Evolutionary conservation across 2,888 invertebrate genomes (phyloP).

Genomic region (Macrophya alboannulata): DNA sequence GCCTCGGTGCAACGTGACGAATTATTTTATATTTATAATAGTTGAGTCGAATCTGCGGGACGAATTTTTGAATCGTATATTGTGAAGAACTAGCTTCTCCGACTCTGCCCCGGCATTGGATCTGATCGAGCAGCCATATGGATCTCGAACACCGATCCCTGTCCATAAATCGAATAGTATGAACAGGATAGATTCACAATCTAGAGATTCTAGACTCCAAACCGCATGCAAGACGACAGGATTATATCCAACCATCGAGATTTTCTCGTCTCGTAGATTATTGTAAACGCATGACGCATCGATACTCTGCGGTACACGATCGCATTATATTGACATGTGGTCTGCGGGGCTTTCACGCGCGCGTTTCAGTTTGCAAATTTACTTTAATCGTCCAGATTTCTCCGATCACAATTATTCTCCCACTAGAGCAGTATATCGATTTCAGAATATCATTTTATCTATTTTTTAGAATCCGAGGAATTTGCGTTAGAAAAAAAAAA

Average conservation of each 20-base stretch:
- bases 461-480: too few species aligned
- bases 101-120: too few species aligned
- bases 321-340: neutral
- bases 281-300: neutral
- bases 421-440: too few species aligned
- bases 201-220: neutral
- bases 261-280: neutral
- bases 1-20: slow-evolving; percentile 49
- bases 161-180: neutral
- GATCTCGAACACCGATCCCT: neutral
- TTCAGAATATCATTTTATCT: too few species aligned
- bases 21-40: neutral
- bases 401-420: too few species aligned
- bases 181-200: neutral
- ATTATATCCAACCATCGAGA: neutral
- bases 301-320: neutral
- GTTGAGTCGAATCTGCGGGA: neutral
- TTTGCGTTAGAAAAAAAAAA: too few species aligned
- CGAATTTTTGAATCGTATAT: neutral
- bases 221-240: neutral
- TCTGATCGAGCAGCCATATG: slow-evolving; percentile 15
- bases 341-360: neutral
- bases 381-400: neutral
- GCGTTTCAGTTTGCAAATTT: neutral
- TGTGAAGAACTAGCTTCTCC: too few species aligned